Conservation (phyloP, 2,797 vertebrate genomes). For the Pipistrellus nathusii region DNA sequence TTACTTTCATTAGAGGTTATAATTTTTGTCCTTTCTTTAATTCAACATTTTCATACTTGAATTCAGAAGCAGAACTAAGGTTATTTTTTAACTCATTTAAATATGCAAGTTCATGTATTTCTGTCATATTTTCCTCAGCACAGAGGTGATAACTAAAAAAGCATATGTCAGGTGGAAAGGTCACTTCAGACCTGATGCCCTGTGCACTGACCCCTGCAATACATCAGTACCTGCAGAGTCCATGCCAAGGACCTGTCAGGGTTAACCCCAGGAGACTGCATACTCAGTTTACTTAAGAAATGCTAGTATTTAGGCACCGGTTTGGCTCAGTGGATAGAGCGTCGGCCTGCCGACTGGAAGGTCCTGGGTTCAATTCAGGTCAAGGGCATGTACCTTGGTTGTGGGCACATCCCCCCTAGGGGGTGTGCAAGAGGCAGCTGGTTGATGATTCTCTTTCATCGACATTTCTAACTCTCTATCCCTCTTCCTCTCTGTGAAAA, state of each 20-base stretch:
- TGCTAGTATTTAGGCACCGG: too few relatives aligned
- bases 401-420: too few relatives aligned
- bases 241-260: not conserved
- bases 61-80: constrained; percentile 31
- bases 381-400: too few relatives aligned
- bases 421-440: too few relatives aligned
- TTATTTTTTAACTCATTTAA: constrained; percentile 26
- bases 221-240: not conserved
- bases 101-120: constrained; percentile 19
- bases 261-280: not conserved
- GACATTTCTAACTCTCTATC: too few relatives aligned
- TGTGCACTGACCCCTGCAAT: not conserved
- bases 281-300: not conserved
- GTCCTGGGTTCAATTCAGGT: too few relatives aligned
- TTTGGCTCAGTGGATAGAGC: too few relatives aligned
- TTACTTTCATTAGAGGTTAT: constrained; percentile 22
- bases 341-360: too few relatives aligned
- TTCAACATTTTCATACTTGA: constrained; percentile 56
- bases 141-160: not conserved
- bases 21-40: constrained; percentile 33
- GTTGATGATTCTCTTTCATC: too few relatives aligned
- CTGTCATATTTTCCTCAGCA: constrained; percentile 1
- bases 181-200: not conserved
- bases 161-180: not conserved
- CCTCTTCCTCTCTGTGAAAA: too few relatives aligned